Conservation (phyloP, 2,113 vertebrate genomes). For the Tachysurus vachellii region DNA sequence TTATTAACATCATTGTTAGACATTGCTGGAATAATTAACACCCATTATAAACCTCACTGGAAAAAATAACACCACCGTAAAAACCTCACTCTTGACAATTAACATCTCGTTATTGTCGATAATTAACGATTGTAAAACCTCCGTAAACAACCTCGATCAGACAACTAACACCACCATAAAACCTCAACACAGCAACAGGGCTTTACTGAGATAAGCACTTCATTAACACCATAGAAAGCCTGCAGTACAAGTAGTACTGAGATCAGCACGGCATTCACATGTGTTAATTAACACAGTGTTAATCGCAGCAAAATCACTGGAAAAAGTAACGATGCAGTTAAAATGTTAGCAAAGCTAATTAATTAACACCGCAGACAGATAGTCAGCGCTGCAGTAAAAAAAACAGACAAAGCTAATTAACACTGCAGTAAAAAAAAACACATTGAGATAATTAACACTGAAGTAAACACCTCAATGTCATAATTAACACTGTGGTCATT, state of each 20-base stretch:
- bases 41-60: neutral
- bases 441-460: neutral
- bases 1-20: neutral
- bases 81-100: too few relatives aligned
- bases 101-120: neutral
- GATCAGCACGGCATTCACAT: neutral
- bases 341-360: neutral
- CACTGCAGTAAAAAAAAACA: neutral
- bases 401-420: neutral
- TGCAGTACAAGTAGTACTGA: neutral
- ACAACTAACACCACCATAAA: too few relatives aligned
- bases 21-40: neutral
- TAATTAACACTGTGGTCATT: neutral
- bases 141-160: neutral
- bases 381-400: neutral
- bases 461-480: too few relatives aligned
- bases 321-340: neutral
- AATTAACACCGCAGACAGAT: neutral
- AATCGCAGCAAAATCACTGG: neutral
- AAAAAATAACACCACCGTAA: neutral
- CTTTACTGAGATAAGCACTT: neutral
- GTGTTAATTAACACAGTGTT: neutral
- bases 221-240: neutral
- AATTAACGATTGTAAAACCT: neutral
- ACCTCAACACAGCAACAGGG: neutral